A percentile compares a stretch with the other conserved stretches of the same genome.
These are phyloP conservation scores for Cephus rjabovi DNA, from an alignment of 2,888 invertebrate genomes.

Conservation along the genomic window DNA sequence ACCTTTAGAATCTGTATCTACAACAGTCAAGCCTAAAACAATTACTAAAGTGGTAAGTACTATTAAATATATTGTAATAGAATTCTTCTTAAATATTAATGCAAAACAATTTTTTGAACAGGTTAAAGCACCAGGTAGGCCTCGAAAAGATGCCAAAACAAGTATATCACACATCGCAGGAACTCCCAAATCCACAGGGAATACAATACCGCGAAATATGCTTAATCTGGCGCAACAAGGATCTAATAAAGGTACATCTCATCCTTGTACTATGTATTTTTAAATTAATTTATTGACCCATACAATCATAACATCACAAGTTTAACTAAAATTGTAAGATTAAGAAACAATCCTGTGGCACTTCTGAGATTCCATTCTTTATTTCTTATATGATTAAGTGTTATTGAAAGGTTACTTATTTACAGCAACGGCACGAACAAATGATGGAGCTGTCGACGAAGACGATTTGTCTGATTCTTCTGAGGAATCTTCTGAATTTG, in stretches of 20 bases:
- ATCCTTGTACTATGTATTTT: conserved; percentile 24
- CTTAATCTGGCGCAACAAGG: conserved; percentile 28
- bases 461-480: conserved; percentile 46
- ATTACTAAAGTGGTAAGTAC: background rate
- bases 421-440: background rate
- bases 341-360: background rate
- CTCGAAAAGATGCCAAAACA: conserved; percentile 23
- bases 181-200: conserved; percentile 32
- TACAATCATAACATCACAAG: conserved; percentile 9
- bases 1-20: background rate
- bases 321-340: background rate
- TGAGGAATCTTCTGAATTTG: conserved; percentile 57
- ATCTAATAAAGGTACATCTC: conserved; percentile 33
- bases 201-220: conserved; percentile 29
- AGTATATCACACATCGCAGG: conserved; percentile 10
- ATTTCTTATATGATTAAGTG: background rate
- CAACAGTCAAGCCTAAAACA: background rate
- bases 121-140: conserved; percentile 25
- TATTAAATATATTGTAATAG: background rate
- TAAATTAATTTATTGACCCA: conserved; percentile 15
- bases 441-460: conserved; percentile 44
- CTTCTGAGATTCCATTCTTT: background rate
- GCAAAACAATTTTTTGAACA: background rate
- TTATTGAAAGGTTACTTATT: conserved; percentile 1
- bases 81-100: background rate